Evolutionary conservation across 2,113 vertebrate genomes (phyloP), one percentile per base, ranked within the genome.

Genomic region (Tor tambroides): DNA sequence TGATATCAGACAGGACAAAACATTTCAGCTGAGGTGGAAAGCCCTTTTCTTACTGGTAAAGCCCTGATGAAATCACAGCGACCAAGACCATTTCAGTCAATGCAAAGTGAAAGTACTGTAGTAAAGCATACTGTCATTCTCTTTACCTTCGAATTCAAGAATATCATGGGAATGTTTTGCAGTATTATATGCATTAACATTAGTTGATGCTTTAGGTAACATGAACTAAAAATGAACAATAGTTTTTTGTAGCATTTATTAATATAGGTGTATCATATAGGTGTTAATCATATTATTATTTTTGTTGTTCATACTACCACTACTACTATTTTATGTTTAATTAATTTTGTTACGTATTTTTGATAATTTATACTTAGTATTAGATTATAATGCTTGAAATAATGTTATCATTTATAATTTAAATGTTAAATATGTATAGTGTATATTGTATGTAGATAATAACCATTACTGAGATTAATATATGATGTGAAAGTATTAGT

Each of bases 1-100:
- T 80, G 75, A 86, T 75, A 77, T 86, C 38, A 75, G 74, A 87
- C 78, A 75, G 77, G 71, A 87, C 32, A 56, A 79, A 35, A 46
- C n/a, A 49, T 74, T 32, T 65, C 10, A 19, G 28, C n/a, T 71
- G 72, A 56, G 41, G 10, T 54, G 41, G 43, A 67, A 46, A 46
- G 4, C 1, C 23, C 32, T n/a, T 17, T 23, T 41, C 54, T 63
- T 19, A 17, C 23, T 26, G 14, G 38, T 15, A 83, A 83, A 83
- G 15, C 81, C 26, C 38, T 30, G 23, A 43, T 80, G 78, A 67
- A 14, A 82, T 28, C 61, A 67, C 14, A 46, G n/a, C 2, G 15
- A 32, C 11, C 17, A n/a, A 43, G n/a, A 12, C 9, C 6, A n/a
- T 26, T 80, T 35, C 21, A 61, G 21, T 46, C 80, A 43, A 65